Base-by-base conservation (phyloP, 2,888 invertebrate genomes). In the Prosopocoilus inquinatus region DNA sequence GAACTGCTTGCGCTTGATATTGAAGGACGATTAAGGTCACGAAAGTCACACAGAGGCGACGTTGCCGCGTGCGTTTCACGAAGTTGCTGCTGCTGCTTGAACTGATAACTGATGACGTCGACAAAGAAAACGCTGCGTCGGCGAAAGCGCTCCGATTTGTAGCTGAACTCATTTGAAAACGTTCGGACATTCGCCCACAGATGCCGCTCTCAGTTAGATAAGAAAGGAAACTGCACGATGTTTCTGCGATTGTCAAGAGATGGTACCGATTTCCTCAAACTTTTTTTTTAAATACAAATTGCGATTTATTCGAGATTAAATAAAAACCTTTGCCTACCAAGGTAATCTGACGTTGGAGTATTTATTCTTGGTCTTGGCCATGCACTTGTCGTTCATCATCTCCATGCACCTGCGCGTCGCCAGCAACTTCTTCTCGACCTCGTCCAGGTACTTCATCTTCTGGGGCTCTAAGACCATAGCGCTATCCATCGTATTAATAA, bases 331-430 rank as follows among this genome's bases (percentile, higher is more conserved):
- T 11, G 38, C 56, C 52, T 28, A 56, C 56, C 35, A 33, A 2
- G 56, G 56, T 20, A 56, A 28, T 38, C 47, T 56, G n/a, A 41
- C 56, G 34, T 44, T 15, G 9, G 56, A 48, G 28, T 47, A 49
- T 12, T 49, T 52, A 33, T 56, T 52, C 41, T 52, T 56, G 34
- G 43, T 47, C 12, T 53, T 52, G 11, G 38, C 38, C 33, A 52
- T 9, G 45, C 64, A 64, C 35, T 63, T 63, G 46, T 57, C 59
- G 50, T 63, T 63, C 64, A 64, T 64, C 35, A 55, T 52, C 20
- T 62, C 60, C 50, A 63, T 57, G 50, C 64, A 64, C 48, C 54
- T 53, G 35, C 62, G 59, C 39, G 63, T 63, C 28, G 63, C 64
- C 39, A 60, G 60, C 44, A 63, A 55, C 13, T 61, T 57, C 48